Conservation (phyloP, 2,797 vertebrate species). For the Smutsia gigantea region DNA sequence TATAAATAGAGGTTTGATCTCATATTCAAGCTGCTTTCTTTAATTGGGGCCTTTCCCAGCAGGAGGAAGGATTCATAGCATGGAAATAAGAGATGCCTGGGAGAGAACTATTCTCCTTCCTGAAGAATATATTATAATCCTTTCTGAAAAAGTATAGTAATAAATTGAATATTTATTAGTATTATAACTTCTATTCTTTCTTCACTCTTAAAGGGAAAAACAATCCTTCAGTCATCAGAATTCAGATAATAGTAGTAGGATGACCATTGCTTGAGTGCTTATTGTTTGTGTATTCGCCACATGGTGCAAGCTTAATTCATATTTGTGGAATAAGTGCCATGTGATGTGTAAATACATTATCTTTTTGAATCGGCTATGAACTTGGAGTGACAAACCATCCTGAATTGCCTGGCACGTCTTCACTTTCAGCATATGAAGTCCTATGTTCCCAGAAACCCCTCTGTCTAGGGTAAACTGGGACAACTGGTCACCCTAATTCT, state of each 20-base stretch:
- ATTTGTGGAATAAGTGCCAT: neutral
- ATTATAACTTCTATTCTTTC: neutral
- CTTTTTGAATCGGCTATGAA: neutral
- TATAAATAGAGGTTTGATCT: neutral
- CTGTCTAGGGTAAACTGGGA: neutral
- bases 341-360: neutral
- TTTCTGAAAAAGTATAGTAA: slow-evolving; percentile 2
- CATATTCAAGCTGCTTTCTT: neutral
- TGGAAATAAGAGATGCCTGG: slow-evolving; percentile 14
- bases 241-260: neutral
- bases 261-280: neutral
- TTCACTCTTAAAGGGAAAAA: neutral
- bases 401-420: neutral
- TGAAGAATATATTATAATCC: neutral
- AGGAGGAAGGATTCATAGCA: neutral
- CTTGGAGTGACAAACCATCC: neutral
- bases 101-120: neutral
- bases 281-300: neutral
- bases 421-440: neutral
- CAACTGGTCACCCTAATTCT: neutral
- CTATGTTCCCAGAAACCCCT: neutral
- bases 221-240: neutral
- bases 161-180: neutral
- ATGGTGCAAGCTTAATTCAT: neutral
- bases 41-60: slow-evolving; percentile 19